Percentiles rank a stretch among this genome's conserved stretches.
Evolutionary conservation across 1,140 invertebrate species (phyloP).

Genomic region (Idris sp.): DNA sequence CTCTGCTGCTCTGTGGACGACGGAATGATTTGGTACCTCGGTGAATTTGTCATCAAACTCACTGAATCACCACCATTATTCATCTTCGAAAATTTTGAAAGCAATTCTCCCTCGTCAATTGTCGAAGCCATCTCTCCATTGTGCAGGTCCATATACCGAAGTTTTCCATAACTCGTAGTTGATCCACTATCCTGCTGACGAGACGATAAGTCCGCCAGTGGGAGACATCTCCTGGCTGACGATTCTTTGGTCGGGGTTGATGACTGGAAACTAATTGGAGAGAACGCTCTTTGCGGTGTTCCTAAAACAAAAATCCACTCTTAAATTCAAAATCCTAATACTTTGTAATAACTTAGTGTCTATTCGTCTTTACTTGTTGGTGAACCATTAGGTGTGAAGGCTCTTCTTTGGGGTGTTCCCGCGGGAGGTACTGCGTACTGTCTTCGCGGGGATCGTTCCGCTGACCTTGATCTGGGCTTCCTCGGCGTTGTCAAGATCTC

Average conservation of each 20-base stretch:
- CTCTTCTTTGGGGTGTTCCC: constrained; percentile 75
- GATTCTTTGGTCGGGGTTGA: constrained; percentile 77
- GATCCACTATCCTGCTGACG: constrained; percentile 66
- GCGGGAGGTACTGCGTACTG: constrained; percentile 73
- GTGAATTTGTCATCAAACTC: constrained; percentile 70
- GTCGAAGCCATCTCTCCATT: constrained; percentile 60
- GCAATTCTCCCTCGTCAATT: constrained; percentile 57
- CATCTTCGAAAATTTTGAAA: constrained; percentile 67
- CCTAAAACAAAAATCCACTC: constrained; percentile 41
- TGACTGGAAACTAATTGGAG: constrained; percentile 65
- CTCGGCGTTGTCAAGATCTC: constrained; percentile 85
- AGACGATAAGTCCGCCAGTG: constrained; percentile 67
- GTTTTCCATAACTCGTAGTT: constrained; percentile 69
- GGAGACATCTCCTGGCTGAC: constrained; percentile 73
- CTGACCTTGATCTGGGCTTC: constrained; percentile 77
- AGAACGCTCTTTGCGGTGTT: constrained; percentile 68
- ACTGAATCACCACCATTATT: constrained; percentile 68
- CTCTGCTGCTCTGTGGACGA: constrained; percentile 57
- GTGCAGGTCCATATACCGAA: constrained; percentile 66
- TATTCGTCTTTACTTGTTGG: constrained; percentile 66
- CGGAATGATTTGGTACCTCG: constrained; percentile 69
- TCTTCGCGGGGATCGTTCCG: constrained; percentile 70
- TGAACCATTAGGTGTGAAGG: constrained; percentile 73
- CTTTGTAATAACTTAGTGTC: neutral
- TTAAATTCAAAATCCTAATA: neutral